Base-by-base conservation (phyloP, 2,888 invertebrate genomes). In the Xylophagus ater region DNA sequence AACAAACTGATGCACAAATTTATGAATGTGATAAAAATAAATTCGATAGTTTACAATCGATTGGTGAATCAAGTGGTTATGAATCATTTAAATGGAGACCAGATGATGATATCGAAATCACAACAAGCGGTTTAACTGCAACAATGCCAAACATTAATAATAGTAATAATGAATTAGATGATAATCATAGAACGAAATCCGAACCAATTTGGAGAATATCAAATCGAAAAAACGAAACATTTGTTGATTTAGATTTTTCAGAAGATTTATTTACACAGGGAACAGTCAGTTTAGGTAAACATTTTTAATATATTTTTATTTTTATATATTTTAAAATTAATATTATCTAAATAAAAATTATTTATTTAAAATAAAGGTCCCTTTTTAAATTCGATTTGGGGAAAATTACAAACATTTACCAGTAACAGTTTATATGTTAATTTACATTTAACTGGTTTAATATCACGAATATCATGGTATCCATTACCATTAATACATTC, bases 401-500 rank as follows among this genome's bases (percentile, higher is more conserved):
- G 76, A 49, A 88, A 88, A 61, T 66, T 90, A 29, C 87, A 87
- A 55, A 75, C 78, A 37, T 81, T 93, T 70, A 74, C 87, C 46
- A 79, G 81, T 49, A 87, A 90, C 52, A 83, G 85, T 30, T 69
- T 93, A 43, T 79, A 82, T 49, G 78, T 85, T 14, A 92, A 93
- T 68, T 73, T 92, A 44, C 81, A 88, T 52, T 71, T 94, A 47
- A 93, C 92, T 4, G 85, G 87, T 4, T 71, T 93, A 19, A 73
- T 97, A 32, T 80, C 88, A 21, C 77, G 86, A 49, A 70, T 97
- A 48, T 84, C 90, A 4, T 76, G 85, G 42, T 85, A 89, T 62
- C 89, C 94, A 0, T 83, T 93, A 50, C 89, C 93, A 5, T 67
- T 96, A 38, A 69, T 96, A 36, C 76, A 87, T 47, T 84, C 92